These are phyloP conservation scores for Ryuthela nishihirai DNA, from an alignment of 2,888 invertebrate genomes.

Conservation along the genomic window DNA sequence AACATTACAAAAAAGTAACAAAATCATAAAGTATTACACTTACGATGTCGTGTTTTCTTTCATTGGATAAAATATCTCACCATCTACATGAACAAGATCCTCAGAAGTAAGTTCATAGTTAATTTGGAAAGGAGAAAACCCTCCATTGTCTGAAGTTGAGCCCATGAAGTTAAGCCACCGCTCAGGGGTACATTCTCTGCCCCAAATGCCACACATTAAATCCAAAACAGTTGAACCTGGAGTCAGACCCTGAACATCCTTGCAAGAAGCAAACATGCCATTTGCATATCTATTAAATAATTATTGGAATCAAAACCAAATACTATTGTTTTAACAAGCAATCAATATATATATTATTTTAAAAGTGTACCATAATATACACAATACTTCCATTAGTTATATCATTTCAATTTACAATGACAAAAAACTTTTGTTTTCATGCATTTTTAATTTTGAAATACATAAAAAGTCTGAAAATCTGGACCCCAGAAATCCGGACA, in stretches of 20 bases:
- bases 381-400: too few species aligned
- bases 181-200: slow-evolving; percentile 30
- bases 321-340: too few species aligned
- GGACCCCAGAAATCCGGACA: too few species aligned
- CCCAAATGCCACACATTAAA: slow-evolving; percentile 38
- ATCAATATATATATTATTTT: too few species aligned
- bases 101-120: slow-evolving; percentile 19
- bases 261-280: slow-evolving; percentile 36
- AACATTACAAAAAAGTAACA: not conserved
- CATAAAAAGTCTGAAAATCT: too few species aligned
- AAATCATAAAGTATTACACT: slow-evolving; percentile 3
- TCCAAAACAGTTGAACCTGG: slow-evolving; percentile 38
- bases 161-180: slow-evolving; percentile 39
- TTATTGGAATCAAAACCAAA: too few species aligned
- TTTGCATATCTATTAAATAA: slow-evolving; percentile 27
- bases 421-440: too few species aligned
- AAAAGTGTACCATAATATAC: too few species aligned
- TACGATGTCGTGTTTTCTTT: slow-evolving; percentile 31
- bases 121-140: slow-evolving; percentile 39
- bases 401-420: too few species aligned
- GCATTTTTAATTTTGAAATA: too few species aligned
- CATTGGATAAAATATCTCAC: slow-evolving; percentile 20
- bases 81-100: slow-evolving; percentile 2
- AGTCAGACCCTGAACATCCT: slow-evolving; percentile 34
- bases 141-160: slow-evolving; percentile 31